Evolutionary conservation across 2,113 vertebrate genomes (phyloP).

Genomic region (Seriola dumerili): DNA sequence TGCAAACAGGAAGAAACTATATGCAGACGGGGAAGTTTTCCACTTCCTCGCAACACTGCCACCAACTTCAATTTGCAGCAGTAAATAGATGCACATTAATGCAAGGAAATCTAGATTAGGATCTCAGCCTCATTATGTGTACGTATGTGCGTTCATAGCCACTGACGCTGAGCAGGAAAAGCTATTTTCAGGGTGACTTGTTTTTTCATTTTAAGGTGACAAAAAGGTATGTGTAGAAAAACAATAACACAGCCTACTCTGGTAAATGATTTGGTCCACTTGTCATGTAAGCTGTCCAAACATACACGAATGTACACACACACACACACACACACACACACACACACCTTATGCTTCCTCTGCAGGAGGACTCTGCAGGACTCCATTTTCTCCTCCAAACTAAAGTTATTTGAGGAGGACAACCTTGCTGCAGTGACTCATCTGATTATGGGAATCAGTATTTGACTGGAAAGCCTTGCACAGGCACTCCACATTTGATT

Average conservation of each 20-base stretch:
- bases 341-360: constrained; percentile 5
- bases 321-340: not conserved
- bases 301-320: not conserved
- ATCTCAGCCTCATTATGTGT: constrained; percentile 29
- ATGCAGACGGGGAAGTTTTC: constrained; percentile 41
- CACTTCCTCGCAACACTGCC: constrained; percentile 32
- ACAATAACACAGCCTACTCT: constrained; percentile 24
- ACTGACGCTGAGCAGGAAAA: constrained; percentile 43
- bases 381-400: constrained; percentile 17
- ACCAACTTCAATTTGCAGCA: constrained; percentile 31
- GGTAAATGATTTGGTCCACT: constrained; percentile 22
- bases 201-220: constrained; percentile 39
- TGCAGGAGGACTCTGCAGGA: constrained; percentile 25
- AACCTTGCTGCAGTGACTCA: constrained; percentile 56
- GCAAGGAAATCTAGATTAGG: constrained; percentile 52
- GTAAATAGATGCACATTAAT: constrained; percentile 61
- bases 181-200: constrained; percentile 46
- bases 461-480: constrained; percentile 44
- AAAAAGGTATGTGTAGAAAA: constrained; percentile 34
- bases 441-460: constrained; percentile 42
- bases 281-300: not conserved
- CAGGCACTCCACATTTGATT: constrained; percentile 60
- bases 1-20: constrained; percentile 51
- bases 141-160: constrained; percentile 12
- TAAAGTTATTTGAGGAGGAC: constrained; percentile 30